phyloP scores from a whole-genome alignment of 2,888 invertebrate species.

The Tolmerus cingulatus region DNA sequence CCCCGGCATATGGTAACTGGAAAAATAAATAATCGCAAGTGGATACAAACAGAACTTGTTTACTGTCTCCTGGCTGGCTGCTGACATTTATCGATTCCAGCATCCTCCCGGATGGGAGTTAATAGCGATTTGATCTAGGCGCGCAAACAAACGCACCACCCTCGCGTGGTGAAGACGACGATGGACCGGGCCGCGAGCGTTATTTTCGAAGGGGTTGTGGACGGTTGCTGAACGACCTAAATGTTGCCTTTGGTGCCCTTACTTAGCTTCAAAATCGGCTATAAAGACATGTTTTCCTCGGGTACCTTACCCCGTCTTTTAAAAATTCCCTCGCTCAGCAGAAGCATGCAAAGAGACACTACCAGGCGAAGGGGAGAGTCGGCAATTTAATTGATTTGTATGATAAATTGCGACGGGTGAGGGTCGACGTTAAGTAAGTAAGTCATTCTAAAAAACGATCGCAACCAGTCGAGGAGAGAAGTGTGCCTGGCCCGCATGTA shows the following conservation, averaged over 20 bases:
- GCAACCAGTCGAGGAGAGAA: neutral
- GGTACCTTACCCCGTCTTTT: neutral
- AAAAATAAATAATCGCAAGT: slow-evolving; percentile 10
- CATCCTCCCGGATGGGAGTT: neutral
- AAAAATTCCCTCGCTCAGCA: neutral
- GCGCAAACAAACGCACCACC: neutral
- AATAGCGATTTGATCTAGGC: neutral
- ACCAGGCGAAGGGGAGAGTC: neutral
- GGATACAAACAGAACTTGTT: neutral
- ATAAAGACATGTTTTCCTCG: neutral
- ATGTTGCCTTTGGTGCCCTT: neutral
- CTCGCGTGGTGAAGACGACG: neutral
- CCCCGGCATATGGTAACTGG: neutral
- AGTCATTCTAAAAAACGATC: neutral
- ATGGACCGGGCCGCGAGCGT: neutral
- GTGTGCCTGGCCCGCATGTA: neutral
- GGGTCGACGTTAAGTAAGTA: neutral
- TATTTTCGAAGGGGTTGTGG: neutral
- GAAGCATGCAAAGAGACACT: neutral
- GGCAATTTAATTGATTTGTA: neutral
- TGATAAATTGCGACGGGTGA: neutral
- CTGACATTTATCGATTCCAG: neutral
- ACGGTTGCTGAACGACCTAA: neutral
- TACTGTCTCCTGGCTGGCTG: neutral
- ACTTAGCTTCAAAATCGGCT: neutral